Percentiles rank a stretch among this genome's conserved stretches.
phyloP scores from a whole-genome alignment of 2,888 invertebrate species.

The Camptogramma bilineatum region DNA sequence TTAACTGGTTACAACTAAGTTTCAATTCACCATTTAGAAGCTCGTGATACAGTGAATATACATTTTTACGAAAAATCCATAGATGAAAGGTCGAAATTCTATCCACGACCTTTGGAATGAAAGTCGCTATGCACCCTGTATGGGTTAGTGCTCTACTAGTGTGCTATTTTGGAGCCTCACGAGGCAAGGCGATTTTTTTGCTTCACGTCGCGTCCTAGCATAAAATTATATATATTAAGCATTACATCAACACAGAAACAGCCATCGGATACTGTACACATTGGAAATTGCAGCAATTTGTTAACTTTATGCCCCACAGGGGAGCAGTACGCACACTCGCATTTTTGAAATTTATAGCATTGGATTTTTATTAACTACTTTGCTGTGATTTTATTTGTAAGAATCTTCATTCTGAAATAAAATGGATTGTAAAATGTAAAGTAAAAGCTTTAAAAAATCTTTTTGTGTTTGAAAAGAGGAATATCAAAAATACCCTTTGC shows the following conservation, averaged over 20 bases:
- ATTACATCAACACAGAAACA: constrained; percentile 51
- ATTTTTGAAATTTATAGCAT: constrained; percentile 58
- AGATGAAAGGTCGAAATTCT: no score
- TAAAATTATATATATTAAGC: constrained; percentile 13
- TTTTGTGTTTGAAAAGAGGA: no score
- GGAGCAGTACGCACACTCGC: constrained; percentile 57
- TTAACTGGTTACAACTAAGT: no score
- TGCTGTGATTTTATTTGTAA: constrained; percentile 41
- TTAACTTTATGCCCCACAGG: constrained; percentile 68
- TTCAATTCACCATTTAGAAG: no score
- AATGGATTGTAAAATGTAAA: constrained; percentile 7
- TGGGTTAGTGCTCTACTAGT: no score
- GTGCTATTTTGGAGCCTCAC: no score
- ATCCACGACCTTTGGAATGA: no score
- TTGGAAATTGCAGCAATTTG: constrained; percentile 72
- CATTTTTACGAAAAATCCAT: no score
- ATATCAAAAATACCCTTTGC: no score
- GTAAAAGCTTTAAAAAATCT: neutral
- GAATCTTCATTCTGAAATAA: constrained; percentile 26
- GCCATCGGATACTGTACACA: constrained; percentile 68
- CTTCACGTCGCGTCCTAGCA: constrained; percentile 11
- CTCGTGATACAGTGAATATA: no score
- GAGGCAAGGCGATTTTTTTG: neutral
- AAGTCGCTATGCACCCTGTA: no score
- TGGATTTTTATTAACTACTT: constrained; percentile 49